phyloP scores from a whole-genome alignment of 2,888 invertebrate genomes.

The Sepiola atlantica region DNA sequence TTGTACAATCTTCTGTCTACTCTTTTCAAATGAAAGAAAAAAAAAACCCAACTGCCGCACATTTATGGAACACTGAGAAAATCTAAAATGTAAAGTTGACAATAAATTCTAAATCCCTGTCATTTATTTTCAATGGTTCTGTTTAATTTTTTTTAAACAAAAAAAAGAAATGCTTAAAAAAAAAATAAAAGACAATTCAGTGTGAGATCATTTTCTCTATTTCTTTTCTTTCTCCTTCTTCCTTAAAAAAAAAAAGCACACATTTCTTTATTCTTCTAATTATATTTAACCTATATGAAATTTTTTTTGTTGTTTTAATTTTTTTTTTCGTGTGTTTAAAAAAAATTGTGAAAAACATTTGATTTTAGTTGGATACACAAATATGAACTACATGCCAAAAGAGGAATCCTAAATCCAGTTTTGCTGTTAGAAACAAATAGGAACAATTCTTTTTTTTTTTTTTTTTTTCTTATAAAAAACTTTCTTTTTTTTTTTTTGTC shows the following conservation, averaged over 20 bases:
- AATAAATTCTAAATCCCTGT: conserved; percentile 1
- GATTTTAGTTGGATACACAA: background rate
- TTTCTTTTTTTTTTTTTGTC: background rate
- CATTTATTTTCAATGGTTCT: conserved; percentile 32
- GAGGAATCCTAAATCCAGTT: background rate
- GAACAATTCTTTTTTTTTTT: background rate
- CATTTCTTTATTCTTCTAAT: background rate
- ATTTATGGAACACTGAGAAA: background rate
- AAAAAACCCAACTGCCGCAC: background rate
- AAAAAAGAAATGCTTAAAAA: background rate
- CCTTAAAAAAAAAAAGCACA: background rate
- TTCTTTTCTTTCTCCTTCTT: background rate
- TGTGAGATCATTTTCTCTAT: background rate
- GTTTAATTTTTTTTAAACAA: background rate
- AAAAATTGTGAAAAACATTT: too few species aligned
- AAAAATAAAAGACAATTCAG: background rate
- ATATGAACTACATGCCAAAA: background rate
- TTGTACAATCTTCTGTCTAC: background rate
- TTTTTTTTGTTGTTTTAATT: background rate
- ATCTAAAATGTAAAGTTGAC: conserved; percentile 16
- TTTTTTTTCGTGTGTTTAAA: background rate
- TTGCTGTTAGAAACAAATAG: background rate
- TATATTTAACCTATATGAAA: background rate
- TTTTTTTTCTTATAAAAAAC: too few species aligned
- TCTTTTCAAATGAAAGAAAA: background rate